Conservation (phyloP, 2,113 vertebrate genomes). For the Alces alces region DNA sequence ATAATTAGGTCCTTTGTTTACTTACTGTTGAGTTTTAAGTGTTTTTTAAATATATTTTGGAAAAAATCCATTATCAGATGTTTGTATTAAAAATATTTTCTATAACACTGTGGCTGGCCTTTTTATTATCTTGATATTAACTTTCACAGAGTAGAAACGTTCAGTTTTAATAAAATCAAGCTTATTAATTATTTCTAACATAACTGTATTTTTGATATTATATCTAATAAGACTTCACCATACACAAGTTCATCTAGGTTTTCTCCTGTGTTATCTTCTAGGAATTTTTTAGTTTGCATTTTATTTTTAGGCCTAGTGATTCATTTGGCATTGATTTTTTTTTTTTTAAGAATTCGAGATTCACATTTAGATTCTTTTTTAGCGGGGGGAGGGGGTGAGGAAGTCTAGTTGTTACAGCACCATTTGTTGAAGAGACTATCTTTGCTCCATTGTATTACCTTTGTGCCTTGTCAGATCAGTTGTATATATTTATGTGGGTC, state of each 20-base stretch:
- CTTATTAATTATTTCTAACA: neutral
- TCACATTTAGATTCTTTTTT: neutral
- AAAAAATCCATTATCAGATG: neutral
- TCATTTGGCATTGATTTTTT: neutral
- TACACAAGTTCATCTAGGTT: neutral
- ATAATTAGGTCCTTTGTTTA: neutral
- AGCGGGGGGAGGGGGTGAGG: fast-evolving
- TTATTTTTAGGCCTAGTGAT: neutral
- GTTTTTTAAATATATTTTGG: neutral
- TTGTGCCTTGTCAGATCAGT: neutral
- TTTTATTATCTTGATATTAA: neutral
- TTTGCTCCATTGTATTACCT: neutral
- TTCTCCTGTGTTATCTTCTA: neutral
- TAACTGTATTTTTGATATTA: neutral
- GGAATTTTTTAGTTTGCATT: neutral
- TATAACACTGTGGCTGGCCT: neutral
- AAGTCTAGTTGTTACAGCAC: neutral
- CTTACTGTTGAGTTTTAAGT: neutral
- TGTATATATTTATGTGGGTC: neutral
- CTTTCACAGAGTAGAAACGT: neutral
- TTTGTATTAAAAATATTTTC: neutral
- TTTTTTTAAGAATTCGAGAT: neutral
- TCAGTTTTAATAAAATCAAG: neutral
- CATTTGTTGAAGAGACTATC: neutral
- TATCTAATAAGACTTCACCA: neutral